phyloP scores from a whole-genome alignment of 2,797 vertebrate species.

The Bradypus variegatus region DNA sequence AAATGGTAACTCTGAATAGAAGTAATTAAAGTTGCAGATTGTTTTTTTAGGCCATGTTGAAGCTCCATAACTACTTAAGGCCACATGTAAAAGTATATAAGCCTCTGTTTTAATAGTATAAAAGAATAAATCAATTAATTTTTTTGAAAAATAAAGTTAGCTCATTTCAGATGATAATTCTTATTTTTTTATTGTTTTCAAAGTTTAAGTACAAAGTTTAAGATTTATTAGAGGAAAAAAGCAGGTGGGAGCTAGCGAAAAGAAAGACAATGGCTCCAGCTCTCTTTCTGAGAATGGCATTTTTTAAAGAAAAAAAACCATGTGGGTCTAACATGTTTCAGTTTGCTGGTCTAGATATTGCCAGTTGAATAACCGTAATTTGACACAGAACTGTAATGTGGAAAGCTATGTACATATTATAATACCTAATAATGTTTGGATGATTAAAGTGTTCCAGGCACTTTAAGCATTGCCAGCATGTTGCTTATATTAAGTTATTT shows the following conservation, averaged over 20 bases:
- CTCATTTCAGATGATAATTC: conserved; percentile 24
- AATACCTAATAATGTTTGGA: background rate
- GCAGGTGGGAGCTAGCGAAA: no score
- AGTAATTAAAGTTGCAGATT: background rate
- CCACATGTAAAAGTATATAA: background rate
- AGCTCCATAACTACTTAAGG: background rate
- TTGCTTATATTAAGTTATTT: background rate
- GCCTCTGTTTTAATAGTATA: background rate
- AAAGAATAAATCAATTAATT: conserved; percentile 27
- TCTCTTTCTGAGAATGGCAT: no score
- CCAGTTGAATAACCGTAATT: background rate
- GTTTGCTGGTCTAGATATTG: background rate
- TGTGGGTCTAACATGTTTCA: background rate
- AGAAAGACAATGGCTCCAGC: no score
- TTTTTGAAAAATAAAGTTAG: background rate
- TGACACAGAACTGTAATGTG: background rate
- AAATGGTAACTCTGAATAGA: conserved; percentile 16
- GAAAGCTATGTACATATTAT: background rate
- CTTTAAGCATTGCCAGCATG: background rate
- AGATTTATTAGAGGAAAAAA: no score
- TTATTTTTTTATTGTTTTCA: no score
- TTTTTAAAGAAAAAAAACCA: no score
- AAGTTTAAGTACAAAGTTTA: no score
- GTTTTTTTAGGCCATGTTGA: conserved; percentile 2
- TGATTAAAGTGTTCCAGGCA: background rate